phyloP scores from a whole-genome alignment of 1,140 invertebrate species.

The Pseudomyrmex concolor region DNA sequence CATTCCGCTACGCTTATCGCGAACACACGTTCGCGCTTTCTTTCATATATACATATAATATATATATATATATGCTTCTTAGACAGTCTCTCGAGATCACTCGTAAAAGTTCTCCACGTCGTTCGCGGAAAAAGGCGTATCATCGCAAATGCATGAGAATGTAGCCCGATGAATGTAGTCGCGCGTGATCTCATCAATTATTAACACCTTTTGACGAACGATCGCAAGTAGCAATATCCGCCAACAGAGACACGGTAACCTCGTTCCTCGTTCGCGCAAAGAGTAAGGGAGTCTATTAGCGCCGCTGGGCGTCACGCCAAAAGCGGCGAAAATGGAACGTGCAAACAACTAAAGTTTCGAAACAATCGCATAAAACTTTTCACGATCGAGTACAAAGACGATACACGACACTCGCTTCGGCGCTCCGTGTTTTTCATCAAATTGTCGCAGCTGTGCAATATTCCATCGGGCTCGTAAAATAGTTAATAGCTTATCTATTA shows the following conservation, averaged over 20 bases:
- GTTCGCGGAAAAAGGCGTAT: background rate
- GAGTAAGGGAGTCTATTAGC: conserved; percentile 26
- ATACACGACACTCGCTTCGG: background rate
- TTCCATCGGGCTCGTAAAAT: background rate
- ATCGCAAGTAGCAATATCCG: background rate
- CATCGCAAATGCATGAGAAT: background rate
- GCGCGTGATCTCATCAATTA: conserved; percentile 6
- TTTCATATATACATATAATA: conserved; percentile 31
- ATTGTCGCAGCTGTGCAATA: background rate
- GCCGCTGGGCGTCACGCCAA: background rate
- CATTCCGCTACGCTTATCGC: background rate
- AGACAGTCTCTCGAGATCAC: background rate
- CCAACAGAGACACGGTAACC: background rate
- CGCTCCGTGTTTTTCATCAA: background rate
- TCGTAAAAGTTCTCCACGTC: background rate
- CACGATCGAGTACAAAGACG: conserved; percentile 28
- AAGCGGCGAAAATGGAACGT: conserved; percentile 3
- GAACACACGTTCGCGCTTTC: background rate
- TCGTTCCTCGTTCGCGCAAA: background rate
- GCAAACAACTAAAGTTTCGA: conserved; percentile 26
- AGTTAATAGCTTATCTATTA: conserved; percentile 29
- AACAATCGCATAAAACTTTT: conserved; percentile 48
- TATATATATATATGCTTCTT: background rate
- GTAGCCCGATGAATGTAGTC: too few relatives aligned
- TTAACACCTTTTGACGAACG: background rate